Evolutionary conservation across 2,797 vertebrate species (phyloP).

Genomic region (Podarcis lilfordi): DNA sequence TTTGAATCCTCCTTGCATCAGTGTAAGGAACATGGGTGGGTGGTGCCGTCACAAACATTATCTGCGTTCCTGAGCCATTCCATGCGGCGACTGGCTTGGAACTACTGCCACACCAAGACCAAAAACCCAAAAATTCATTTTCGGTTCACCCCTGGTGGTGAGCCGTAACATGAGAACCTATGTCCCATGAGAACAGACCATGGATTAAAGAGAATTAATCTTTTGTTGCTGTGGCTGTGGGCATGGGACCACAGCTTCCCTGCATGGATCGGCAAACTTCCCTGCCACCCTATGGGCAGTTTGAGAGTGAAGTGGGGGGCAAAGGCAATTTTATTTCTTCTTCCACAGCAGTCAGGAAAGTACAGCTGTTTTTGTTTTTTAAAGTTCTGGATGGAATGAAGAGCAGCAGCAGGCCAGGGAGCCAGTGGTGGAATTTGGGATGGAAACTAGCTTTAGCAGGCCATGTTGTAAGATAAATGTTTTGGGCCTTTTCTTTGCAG

Average conservation of each 20-base stretch:
- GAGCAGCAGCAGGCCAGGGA: conserved; percentile 22
- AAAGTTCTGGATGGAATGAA: conserved; percentile 41
- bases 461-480: neutral
- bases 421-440: conserved; percentile 9
- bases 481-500: neutral
- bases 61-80: neutral
- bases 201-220: neutral
- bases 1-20: neutral
- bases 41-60: neutral
- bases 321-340: neutral
- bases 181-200: neutral
- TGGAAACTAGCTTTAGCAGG: conserved; percentile 15
- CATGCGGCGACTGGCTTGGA: neutral
- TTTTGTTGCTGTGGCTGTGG: neutral
- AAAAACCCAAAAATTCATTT: no score
- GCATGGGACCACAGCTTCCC: conserved; percentile 32
- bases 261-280: neutral
- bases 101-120: neutral
- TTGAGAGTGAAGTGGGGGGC: neutral
- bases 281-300: conserved; percentile 8
- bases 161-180: neutral
- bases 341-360: neutral
- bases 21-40: neutral
- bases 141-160: neutral
- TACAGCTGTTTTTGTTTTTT: conserved; percentile 45